Percentiles rank a stretch among this genome's conserved stretches.
phyloP scores from a whole-genome alignment of 2,888 invertebrate species.

The Clanis bilineata region DNA sequence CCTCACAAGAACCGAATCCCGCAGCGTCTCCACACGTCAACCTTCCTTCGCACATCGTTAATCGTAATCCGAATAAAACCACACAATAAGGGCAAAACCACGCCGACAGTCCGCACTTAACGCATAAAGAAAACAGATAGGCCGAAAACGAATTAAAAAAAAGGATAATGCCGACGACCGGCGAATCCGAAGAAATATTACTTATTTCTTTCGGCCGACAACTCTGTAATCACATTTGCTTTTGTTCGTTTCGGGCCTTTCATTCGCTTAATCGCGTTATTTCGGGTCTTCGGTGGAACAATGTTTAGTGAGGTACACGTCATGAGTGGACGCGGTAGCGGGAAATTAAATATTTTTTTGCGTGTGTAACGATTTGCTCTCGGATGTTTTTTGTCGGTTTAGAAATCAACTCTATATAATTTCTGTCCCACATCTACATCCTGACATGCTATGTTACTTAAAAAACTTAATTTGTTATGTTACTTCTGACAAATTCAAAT shows the following conservation, averaged over 20 bases:
- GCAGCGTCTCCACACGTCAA: neutral
- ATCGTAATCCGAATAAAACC: neutral
- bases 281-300: slow-evolving; percentile 65
- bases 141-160: slow-evolving; percentile 41
- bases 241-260: slow-evolving; percentile 79
- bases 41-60: neutral
- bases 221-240: slow-evolving; percentile 80
- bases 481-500: no score
- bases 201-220: slow-evolving; percentile 75
- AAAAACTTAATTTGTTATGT: no score
- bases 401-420: no score
- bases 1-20: neutral
- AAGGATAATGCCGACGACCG: slow-evolving; percentile 9
- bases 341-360: slow-evolving; percentile 33
- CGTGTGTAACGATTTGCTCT: no score
- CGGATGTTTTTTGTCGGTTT: no score
- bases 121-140: slow-evolving; percentile 36
- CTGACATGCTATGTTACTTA: no score
- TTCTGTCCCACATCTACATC: no score
- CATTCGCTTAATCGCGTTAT: slow-evolving; percentile 80
- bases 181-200: slow-evolving; percentile 65
- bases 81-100: neutral
- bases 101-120: slow-evolving; percentile 1
- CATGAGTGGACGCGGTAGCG: slow-evolving; percentile 21
- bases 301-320: slow-evolving; percentile 40